Evolutionary conservation across 2,888 invertebrate genomes (phyloP).

Genomic region (Enoplolaimus lenunculus): DNA sequence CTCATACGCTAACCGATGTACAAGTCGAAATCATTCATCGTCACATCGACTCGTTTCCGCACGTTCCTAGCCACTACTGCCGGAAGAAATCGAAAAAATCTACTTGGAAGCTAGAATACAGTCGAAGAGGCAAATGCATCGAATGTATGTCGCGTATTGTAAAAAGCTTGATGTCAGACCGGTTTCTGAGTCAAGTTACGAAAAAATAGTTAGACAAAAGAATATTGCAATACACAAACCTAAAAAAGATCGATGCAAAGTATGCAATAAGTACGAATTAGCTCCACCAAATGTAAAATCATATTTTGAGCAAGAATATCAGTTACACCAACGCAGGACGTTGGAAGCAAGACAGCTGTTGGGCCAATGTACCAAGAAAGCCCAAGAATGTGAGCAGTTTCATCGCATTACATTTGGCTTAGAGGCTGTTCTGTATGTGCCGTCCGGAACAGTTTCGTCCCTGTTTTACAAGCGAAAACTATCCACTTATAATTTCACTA

Average conservation of each 20-base stretch:
- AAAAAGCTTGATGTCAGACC: neutral
- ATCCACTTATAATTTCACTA: slow-evolving; percentile 8
- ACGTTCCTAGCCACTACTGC: neutral
- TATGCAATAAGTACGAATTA: neutral
- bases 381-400: too few relatives aligned
- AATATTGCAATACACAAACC: neutral
- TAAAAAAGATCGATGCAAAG: neutral
- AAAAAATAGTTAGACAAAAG: neutral
- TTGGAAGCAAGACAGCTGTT: too few relatives aligned
- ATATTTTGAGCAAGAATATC: too few relatives aligned
- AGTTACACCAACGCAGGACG: too few relatives aligned
- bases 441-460: neutral
- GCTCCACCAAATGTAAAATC: too few relatives aligned
- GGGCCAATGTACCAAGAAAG: too few relatives aligned
- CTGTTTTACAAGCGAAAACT: slow-evolving; percentile 20
- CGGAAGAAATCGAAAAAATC: neutral
- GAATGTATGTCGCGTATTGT: neutral
- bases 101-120: neutral
- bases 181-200: neutral
- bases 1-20: neutral
- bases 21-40: neutral
- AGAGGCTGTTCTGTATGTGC: slow-evolving; percentile 12
- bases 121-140: neutral
- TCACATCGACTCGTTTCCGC: neutral
- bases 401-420: slow-evolving; percentile 14